Evolutionary conservation across 1,140 invertebrate species (phyloP), one percentile per base, ranked within the genome.

Genomic region (Cotesia vestalis): DNA sequence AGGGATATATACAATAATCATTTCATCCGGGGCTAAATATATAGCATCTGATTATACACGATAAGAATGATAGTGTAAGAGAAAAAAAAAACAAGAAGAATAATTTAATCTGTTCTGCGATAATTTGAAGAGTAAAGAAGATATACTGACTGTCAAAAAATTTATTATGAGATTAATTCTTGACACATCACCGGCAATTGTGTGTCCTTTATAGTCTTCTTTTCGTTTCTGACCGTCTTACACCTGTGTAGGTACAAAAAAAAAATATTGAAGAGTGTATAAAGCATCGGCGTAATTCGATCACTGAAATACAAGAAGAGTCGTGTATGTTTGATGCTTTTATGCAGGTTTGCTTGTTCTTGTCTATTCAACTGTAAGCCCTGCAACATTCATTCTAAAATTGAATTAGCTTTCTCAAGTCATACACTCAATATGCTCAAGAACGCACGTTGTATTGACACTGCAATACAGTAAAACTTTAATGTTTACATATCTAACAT

Each of bases 21-120:
- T 77, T 63, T 75, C 79, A 76, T 81, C 80, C 80, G 80, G 80
- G 79, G 11, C 40, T 46, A 3, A 46, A 80, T 79, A 79, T 75
- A 73, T 66, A 8, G 51, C 57, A 36, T 57, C 55, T 62, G 34
- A 34, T 8, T 53, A 4, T 14, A 40, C 38, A 64, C 11, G 8
- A 36, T 40, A 34, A 8, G 8, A 11, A 36, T 61, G n/a, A 64
- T 14, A 36, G 36, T 35, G n/a, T 35, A 14, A 6, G 27, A 27
- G n/a, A 17, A 17, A 27, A 27, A 27, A 27, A 27, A 27, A 46
- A 46, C 6, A 46, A 46, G 3, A 20, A 59, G 57, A 59, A 59
- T 59, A 20, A 59, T 59, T 4, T 59, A 17, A 27, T 20, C 6
- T 59, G 14, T 67, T 55, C 51, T 14, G 27, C 8, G 51, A 67